A percentile compares a stretch with the other conserved stretches of the same genome.
Evolutionary conservation across 2,888 invertebrate genomes (phyloP).

Genomic region (Rhyacophila evoluta): DNA sequence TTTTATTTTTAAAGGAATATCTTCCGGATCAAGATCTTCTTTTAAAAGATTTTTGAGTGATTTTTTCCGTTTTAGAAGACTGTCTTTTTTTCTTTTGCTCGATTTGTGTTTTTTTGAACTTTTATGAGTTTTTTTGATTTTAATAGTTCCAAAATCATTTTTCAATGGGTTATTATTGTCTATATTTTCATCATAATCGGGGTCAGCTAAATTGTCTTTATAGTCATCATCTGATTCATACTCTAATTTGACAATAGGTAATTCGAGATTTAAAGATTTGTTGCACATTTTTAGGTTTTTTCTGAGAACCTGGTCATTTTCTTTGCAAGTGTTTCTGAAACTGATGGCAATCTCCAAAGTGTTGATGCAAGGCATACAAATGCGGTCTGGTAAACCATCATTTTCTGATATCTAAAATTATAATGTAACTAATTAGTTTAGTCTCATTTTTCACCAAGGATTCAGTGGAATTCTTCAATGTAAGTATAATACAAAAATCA

Average conservation of each 20-base stretch:
- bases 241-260: slow-evolving; percentile 40
- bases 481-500: too few relatives aligned
- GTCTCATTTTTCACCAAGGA: too few relatives aligned
- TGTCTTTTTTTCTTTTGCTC: slow-evolving; percentile 33
- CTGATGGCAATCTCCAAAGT: slow-evolving; percentile 37
- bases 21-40: neutral
- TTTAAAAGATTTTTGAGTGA: neutral
- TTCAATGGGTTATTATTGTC: slow-evolving; percentile 25
- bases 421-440: slow-evolving; percentile 5
- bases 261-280: slow-evolving; percentile 38
- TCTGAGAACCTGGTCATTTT: slow-evolving; percentile 45
- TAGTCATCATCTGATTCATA: slow-evolving; percentile 36
- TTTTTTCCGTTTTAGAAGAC: slow-evolving; percentile 2
- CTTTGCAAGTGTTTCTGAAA: slow-evolving; percentile 43
- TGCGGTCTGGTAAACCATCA: slow-evolving; percentile 47
- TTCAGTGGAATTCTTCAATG: too few relatives aligned
- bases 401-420: slow-evolving; percentile 42
- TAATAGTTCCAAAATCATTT: slow-evolving; percentile 23
- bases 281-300: slow-evolving; percentile 33
- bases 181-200: slow-evolving; percentile 20
- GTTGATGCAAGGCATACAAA: slow-evolving; percentile 40
- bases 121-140: slow-evolving; percentile 36
- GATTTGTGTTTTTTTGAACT: slow-evolving; percentile 9
- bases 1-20: neutral
- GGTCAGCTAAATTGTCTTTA: slow-evolving; percentile 23